These are phyloP conservation scores for Melanerpes aurifrons DNA, from an alignment of 2,113 vertebrate species.

Conservation along the genomic window DNA sequence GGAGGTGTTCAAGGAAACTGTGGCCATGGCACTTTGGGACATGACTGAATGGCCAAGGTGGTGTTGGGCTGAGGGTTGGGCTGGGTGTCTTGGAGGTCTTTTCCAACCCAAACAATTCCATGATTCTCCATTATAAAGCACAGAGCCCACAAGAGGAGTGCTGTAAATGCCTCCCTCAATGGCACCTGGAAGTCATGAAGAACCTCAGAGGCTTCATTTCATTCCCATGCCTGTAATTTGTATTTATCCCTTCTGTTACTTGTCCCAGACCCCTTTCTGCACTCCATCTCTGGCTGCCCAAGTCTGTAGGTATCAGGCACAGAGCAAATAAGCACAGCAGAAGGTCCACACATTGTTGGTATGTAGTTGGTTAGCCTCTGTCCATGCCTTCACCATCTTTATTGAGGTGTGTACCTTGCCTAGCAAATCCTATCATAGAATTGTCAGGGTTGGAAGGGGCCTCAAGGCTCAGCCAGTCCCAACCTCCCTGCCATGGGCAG, in stretches of 20 bases:
- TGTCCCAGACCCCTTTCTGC: neutral
- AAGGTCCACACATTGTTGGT: neutral
- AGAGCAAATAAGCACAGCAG: neutral
- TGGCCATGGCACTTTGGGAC: too few species aligned
- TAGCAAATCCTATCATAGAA: too few species aligned
- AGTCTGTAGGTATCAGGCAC: rapidly evolving
- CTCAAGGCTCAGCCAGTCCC: too few species aligned
- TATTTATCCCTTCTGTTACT: neutral
- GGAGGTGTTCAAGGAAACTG: too few species aligned
- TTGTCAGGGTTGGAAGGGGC: too few species aligned
- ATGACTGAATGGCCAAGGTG: too few species aligned
- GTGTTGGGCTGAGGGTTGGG: too few species aligned
- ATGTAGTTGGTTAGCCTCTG: neutral
- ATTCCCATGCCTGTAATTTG: neutral
- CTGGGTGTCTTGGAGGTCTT: too few species aligned
- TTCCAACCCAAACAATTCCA: too few species aligned
- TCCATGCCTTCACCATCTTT: neutral
- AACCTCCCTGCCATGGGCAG: too few species aligned
- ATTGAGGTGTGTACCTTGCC: neutral
- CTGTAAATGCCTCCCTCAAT: neutral
- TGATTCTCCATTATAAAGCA: neutral
- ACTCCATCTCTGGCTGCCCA: neutral
- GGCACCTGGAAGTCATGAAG: neutral
- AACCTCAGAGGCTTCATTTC: neutral
- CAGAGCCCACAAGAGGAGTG: neutral